Evolutionary conservation across 2,888 invertebrate species (phyloP).

Genomic region (Tinea semifulvella): DNA sequence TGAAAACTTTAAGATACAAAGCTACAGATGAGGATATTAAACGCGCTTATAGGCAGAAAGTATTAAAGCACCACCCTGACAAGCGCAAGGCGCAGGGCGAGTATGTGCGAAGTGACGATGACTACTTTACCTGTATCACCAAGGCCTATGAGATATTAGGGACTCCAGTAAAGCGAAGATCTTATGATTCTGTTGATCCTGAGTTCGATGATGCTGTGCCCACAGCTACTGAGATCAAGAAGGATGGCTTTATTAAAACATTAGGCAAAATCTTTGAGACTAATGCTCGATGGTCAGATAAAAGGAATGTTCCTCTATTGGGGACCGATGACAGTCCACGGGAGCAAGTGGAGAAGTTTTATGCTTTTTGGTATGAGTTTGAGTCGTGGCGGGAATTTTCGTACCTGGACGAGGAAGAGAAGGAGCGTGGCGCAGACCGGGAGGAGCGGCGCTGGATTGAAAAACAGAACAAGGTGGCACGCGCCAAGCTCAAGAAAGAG

Average conservation of each 20-base stretch:
- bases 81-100: conserved; percentile 93
- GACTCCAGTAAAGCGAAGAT: conserved; percentile 79
- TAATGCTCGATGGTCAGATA: conserved; percentile 92
- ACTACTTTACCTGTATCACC: conserved; percentile 98
- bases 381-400: conserved; percentile 99
- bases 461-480: conserved; percentile 93
- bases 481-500: conserved; percentile 95
- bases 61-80: conserved; percentile 95
- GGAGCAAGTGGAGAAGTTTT: conserved; percentile 91
- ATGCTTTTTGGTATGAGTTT: conserved; percentile 98
- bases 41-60: conserved; percentile 83
- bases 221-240: conserved; percentile 75
- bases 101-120: conserved; percentile 88
- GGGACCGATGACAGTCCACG: conserved; percentile 80
- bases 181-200: conserved; percentile 97
- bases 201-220: conserved; percentile 91
- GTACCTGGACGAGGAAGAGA: conserved; percentile 98
- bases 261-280: conserved; percentile 75
- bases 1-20: conserved; percentile 81
- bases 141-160: conserved; percentile 94
- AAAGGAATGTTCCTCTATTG: conserved; percentile 83
- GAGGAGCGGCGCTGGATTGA: conserved; percentile 98
- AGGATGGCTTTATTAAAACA: conserved; percentile 76
- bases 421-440: conserved; percentile 95
- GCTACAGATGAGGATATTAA: conserved; percentile 95